phyloP scores from a whole-genome alignment of 1,140 invertebrate genomes.

The Cotesia vestalis region DNA sequence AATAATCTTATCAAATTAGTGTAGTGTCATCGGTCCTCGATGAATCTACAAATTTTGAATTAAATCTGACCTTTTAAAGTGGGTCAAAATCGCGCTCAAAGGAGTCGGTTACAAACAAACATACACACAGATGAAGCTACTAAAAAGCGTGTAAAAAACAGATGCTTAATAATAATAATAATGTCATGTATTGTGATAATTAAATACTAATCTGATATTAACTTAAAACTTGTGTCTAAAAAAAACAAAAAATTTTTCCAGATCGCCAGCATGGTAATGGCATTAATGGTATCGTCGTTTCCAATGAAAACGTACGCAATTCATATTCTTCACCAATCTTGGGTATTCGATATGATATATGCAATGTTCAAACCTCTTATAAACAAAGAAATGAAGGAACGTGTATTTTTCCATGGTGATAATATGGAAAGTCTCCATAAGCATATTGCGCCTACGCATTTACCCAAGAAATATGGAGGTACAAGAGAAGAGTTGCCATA shows the following conservation, averaged over 20 bases:
- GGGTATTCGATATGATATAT: constrained; percentile 81
- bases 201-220: too few relatives aligned
- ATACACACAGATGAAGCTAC: too few relatives aligned
- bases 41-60: too few relatives aligned
- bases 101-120: too few relatives aligned
- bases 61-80: too few relatives aligned
- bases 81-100: too few relatives aligned
- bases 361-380: constrained; percentile 80
- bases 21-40: too few relatives aligned
- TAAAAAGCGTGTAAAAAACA: too few relatives aligned
- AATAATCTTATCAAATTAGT: too few relatives aligned
- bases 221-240: not conserved
- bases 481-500: constrained; percentile 76
- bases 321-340: constrained; percentile 81
- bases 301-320: constrained; percentile 78
- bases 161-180: too few relatives aligned
- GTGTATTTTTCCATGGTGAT: constrained; percentile 79
- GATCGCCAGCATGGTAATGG: constrained; percentile 60
- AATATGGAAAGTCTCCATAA: constrained; percentile 80
- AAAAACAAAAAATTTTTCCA: constrained; percentile 27
- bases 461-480: constrained; percentile 78
- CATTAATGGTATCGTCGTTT: constrained; percentile 71
- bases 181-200: too few relatives aligned
- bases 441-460: constrained; percentile 74
- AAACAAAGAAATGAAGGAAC: constrained; percentile 73